Evolutionary conservation across 2,888 invertebrate species (phyloP), one percentile per base, ranked within the genome.

Genomic region (Patella caerulea): DNA sequence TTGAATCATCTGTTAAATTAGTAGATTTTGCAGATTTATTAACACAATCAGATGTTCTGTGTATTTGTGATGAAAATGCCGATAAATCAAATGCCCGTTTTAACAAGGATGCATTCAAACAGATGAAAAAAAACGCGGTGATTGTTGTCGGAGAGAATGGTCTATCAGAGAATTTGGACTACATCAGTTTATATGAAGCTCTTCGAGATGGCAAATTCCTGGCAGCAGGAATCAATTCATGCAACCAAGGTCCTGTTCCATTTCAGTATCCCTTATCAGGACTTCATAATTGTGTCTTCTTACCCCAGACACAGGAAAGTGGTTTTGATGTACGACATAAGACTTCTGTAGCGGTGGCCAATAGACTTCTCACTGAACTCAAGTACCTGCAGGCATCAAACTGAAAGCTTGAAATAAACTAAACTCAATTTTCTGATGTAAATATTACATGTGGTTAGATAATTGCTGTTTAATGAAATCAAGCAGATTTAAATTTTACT

Each of bases 201-300:
- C 92, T 98, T 73, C 92, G 94, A 84, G 93, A 93, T 73, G 94
- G 94, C 15, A 93, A 92, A 5, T 97, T 98, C 77, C 92, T 93
- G 87, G 96, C 95, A 0, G 98, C 97, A 0, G 98, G 97, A 0
- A 92, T 98, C 54, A 97, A 98, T 92, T 97, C 98, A 0, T 96
- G 95, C 83, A 95, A 95, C 7, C 97, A 97, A 0, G 97, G 97
- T 90, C 97, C 97, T 0, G 92, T 98, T 78, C 96, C 97, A 0
- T 88, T 95, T n/a, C 94, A 96, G 84, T 94, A 94, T 91, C 95
- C 95, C 2, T 92, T 98, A 52, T 93, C 96, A 29, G 94, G 94
- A 79, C 90, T 97, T 19, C 93, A 94, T 55, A 98, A 98, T 91
- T 96, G 97, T 90, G 95, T 96, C 81, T 92, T 98, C 71, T 92